A percentile compares a stretch with the other conserved stretches of the same genome.
Conservation (phyloP, 2,888 invertebrate genomes). For the Holacanthella duospinosa region DNA sequence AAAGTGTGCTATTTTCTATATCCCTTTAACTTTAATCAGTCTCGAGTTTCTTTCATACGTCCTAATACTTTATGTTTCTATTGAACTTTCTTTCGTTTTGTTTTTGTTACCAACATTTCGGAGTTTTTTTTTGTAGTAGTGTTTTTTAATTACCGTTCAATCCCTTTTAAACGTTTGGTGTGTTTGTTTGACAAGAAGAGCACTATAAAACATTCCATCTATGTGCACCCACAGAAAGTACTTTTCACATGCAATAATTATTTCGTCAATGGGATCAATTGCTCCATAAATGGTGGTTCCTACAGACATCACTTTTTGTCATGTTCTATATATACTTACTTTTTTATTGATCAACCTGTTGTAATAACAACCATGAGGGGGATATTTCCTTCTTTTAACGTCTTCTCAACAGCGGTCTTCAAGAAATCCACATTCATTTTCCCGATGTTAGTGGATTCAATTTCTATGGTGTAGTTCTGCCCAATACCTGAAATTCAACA, state of each 20-base stretch:
- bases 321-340: too few relatives aligned
- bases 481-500: too few relatives aligned
- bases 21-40: too few relatives aligned
- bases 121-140: too few relatives aligned
- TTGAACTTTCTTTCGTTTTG: too few relatives aligned
- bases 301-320: not conserved
- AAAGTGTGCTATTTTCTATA: too few relatives aligned
- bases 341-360: not conserved
- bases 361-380: not conserved
- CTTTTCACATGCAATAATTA: not conserved
- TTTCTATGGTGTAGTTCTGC: not conserved
- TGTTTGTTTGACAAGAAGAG: not conserved
- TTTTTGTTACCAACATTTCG: too few relatives aligned
- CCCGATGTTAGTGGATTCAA: not conserved
- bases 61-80: too few relatives aligned
- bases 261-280: constrained; percentile 4
- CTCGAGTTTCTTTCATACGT: too few relatives aligned
- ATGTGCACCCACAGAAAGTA: constrained; percentile 3
- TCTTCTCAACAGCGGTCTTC: not conserved
- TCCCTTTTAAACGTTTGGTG: not conserved
- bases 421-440: not conserved
- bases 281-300: constrained; percentile 9
- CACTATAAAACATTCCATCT: constrained; percentile 5
- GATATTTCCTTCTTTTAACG: not conserved
- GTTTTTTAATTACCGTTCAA: constrained; percentile 6